phyloP scores from a whole-genome alignment of 92 coral and sea anemone species.

The Zoanthus sociatus region DNA sequence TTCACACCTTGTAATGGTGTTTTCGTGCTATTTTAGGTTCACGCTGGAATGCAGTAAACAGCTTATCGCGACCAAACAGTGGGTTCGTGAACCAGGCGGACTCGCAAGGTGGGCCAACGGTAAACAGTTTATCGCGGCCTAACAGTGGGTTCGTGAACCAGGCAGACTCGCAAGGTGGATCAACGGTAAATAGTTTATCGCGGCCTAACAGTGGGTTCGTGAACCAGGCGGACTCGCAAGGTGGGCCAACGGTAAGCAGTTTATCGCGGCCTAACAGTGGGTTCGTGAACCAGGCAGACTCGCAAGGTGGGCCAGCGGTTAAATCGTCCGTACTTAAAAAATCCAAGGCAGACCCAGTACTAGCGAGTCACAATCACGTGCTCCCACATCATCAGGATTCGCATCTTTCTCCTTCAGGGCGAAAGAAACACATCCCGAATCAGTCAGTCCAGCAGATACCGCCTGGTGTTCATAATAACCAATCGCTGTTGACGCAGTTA shows the following conservation, averaged over 20 bases:
- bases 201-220: conserved; percentile 76
- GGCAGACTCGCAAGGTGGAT: conserved; percentile 46
- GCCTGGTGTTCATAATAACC: conserved; percentile 80
- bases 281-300: conserved; percentile 64
- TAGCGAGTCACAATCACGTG: conserved; percentile 83
- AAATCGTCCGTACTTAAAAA: conserved; percentile 59
- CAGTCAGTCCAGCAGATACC: conserved; percentile 63
- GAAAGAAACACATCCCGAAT: conserved; percentile 75
- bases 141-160: conserved; percentile 78
- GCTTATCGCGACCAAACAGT: conserved; percentile 60
- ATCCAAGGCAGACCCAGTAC: conserved; percentile 66
- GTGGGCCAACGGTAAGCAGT: conserved; percentile 41
- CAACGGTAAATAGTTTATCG: conserved; percentile 31
- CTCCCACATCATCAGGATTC: conserved; percentile 61
- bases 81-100: conserved; percentile 73
- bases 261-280: conserved; percentile 70
- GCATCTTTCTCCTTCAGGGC: conserved; percentile 71
- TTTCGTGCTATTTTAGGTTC: conserved; percentile 10
- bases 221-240: conserved; percentile 56
- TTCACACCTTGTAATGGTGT: background rate
- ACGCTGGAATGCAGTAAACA: conserved; percentile 26
- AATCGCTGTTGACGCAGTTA: conserved; percentile 87
- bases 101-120: conserved; percentile 44
- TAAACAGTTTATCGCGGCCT: conserved; percentile 41
- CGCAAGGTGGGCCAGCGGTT: conserved; percentile 46